A percentile compares a stretch with the other conserved stretches of the same genome.
These are phyloP conservation scores for Myiopsitta monachus DNA, from an alignment of 2,113 vertebrate species.

Conservation along the genomic window DNA sequence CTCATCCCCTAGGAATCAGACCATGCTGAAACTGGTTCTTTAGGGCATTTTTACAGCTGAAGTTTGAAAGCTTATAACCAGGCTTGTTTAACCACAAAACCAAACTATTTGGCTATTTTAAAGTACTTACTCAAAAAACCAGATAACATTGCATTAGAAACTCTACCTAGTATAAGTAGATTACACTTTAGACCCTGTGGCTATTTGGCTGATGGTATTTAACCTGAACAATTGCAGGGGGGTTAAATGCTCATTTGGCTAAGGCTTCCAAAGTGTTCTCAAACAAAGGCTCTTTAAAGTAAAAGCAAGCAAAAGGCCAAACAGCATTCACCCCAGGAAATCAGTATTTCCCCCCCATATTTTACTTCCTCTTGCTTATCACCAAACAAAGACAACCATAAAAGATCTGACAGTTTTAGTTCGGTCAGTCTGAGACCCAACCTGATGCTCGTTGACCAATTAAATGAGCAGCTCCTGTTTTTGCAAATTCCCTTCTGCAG, in stretches of 20 bases:
- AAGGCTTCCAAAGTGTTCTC: conserved; percentile 56
- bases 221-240: background rate
- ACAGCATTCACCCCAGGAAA: background rate
- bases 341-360: rapidly evolving
- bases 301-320: conserved; percentile 44
- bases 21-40: background rate
- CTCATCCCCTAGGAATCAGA: background rate
- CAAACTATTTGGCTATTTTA: background rate
- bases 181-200: conserved; percentile 30
- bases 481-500: background rate
- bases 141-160: background rate
- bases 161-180: conserved; percentile 32
- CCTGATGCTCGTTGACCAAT: background rate
- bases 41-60: background rate
- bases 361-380: background rate
- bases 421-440: rapidly evolving
- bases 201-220: conserved; percentile 31
- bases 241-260: background rate
- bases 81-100: background rate
- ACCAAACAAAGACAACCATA: background rate
- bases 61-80: background rate
- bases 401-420: background rate
- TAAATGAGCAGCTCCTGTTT: background rate
- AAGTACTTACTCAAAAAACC: background rate
- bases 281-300: conserved; percentile 40